phyloP scores from a whole-genome alignment of 2,113 vertebrate species.

The Gymnocephalus cernua region DNA sequence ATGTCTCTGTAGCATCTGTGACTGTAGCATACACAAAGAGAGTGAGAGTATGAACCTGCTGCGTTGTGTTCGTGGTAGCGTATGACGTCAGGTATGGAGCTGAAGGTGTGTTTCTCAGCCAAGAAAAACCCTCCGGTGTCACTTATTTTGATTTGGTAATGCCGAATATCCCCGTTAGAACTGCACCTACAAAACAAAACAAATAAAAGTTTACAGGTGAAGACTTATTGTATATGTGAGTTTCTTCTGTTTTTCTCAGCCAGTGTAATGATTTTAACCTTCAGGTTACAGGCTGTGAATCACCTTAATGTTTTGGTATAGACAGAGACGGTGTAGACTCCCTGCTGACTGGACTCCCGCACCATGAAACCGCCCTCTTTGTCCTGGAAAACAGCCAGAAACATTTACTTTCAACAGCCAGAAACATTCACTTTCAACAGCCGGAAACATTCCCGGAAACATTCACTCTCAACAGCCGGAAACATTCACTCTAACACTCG shows the following conservation, averaged over 20 bases:
- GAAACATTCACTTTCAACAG: too few relatives aligned
- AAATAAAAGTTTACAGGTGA: background rate
- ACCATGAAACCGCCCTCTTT: constrained; percentile 92
- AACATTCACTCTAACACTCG: too few relatives aligned
- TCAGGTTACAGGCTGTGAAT: constrained; percentile 7
- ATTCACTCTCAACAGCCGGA: too few relatives aligned
- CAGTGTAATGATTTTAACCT: background rate
- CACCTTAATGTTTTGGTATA: constrained; percentile 85
- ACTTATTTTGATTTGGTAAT: constrained; percentile 90
- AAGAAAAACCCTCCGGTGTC: constrained; percentile 85
- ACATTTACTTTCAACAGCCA: constrained; percentile 29
- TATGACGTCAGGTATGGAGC: constrained; percentile 87
- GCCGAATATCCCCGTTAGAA: constrained; percentile 73
- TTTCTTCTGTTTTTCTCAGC: background rate
- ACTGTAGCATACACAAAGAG: too few relatives aligned
- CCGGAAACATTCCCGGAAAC: too few relatives aligned
- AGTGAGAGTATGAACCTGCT: constrained; percentile 82
- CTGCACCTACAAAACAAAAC: constrained; percentile 13
- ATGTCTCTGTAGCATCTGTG: too few relatives aligned
- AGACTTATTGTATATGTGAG: background rate
- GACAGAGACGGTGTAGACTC: constrained; percentile 88
- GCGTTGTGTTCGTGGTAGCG: constrained; percentile 91
- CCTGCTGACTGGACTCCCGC: constrained; percentile 90
- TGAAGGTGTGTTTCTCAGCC: constrained; percentile 88
- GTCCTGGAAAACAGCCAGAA: constrained; percentile 74